phyloP scores from a whole-genome alignment of 2,113 vertebrate genomes.

The Alouatta palliata region DNA sequence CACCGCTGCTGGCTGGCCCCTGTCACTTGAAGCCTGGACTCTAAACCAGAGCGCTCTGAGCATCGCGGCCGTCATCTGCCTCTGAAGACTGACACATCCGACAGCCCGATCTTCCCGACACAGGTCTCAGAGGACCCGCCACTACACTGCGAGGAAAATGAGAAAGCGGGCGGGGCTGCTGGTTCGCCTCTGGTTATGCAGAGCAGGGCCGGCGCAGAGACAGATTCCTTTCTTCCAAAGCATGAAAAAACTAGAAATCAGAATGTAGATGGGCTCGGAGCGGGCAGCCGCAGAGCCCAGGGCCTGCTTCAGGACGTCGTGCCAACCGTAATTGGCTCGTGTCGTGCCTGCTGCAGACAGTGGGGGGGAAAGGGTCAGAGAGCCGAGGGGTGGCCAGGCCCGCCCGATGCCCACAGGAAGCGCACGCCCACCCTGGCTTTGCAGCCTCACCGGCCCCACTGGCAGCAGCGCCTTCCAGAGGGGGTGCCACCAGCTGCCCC shows the following conservation, averaged over 20 bases:
- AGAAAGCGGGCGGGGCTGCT: background rate
- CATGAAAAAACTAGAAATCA: background rate
- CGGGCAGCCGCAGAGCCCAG: background rate
- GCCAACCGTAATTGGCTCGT: rapidly evolving
- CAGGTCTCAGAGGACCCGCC: background rate
- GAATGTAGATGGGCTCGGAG: background rate
- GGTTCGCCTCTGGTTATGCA: background rate
- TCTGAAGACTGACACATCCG: background rate
- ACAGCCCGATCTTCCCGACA: background rate
- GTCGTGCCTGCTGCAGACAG: too few species aligned
- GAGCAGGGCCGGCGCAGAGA: background rate
- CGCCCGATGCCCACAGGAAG: background rate
- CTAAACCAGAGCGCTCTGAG: background rate
- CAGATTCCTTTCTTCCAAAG: background rate
- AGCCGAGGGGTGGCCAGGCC: background rate
- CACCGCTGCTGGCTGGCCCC: background rate
- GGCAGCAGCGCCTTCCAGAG: background rate
- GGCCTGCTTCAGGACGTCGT: background rate
- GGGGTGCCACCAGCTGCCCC: background rate
- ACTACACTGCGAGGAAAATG: background rate
- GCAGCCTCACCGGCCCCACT: background rate
- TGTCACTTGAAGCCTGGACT: background rate
- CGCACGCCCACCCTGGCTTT: background rate
- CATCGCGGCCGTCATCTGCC: background rate
- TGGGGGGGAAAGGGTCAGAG: background rate